Percentiles rank a stretch among this genome's conserved stretches.
Conservation (phyloP, 1,140 invertebrate species). For the Sycophaga agraensis region DNA sequence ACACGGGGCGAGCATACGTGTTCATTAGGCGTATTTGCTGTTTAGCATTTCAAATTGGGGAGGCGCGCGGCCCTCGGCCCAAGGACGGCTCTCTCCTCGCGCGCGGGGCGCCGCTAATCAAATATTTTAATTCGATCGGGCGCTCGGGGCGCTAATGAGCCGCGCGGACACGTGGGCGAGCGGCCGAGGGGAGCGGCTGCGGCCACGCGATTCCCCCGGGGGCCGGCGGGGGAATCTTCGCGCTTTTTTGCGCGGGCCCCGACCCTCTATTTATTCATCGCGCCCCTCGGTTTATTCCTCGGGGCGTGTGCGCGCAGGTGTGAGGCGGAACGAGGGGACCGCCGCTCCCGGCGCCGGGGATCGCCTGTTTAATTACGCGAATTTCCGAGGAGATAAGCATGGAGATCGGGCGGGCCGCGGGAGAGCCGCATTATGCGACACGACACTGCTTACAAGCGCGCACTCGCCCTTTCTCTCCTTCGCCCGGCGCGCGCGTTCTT, state of each 20-base stretch:
- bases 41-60: constrained; percentile 57
- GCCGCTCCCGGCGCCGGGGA: not conserved
- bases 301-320: not conserved
- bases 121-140: constrained; percentile 60
- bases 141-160: constrained; percentile 47
- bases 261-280: constrained; percentile 13
- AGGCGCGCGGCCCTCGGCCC: not conserved
- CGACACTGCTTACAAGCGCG: constrained; percentile 1
- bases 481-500: constrained; percentile 3
- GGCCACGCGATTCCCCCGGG: not conserved
- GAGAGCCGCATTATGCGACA: constrained; percentile 21
- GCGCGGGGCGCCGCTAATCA: constrained; percentile 44
- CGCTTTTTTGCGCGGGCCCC: not conserved
- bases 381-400: constrained; percentile 39
- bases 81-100: too few relatives aligned
- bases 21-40: constrained; percentile 59
- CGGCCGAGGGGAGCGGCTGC: constrained; percentile 6
- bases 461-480: not conserved
- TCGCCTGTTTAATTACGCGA: constrained; percentile 40
- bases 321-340: too few relatives aligned
- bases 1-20: constrained; percentile 51
- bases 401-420: constrained; percentile 28
- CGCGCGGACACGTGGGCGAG: constrained; percentile 8
- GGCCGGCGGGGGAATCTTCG: constrained; percentile 4
- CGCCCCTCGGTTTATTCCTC: not conserved